Conservation (phyloP, 2,797 vertebrate species). For the Rhinichthys osculus region DNA sequence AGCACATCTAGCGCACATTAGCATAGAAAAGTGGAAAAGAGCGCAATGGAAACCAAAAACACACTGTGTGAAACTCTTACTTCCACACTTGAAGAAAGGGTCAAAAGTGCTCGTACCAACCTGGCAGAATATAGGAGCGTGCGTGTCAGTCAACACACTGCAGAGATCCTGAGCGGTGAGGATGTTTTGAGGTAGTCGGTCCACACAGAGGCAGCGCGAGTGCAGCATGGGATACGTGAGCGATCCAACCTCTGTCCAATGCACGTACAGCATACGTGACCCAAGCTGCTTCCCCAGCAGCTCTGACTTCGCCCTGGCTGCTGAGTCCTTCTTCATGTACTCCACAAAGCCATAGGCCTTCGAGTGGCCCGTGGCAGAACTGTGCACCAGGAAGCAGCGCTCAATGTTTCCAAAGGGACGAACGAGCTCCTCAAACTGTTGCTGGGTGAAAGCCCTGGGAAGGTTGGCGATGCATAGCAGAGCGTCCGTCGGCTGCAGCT, state of each 20-base stretch:
- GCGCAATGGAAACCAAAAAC: background rate
- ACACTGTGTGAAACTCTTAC: background rate
- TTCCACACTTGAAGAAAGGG: background rate
- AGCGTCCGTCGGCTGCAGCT: constrained; percentile 92
- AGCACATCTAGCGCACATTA: no score
- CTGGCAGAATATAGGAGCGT: constrained; percentile 87
- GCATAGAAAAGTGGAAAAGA: no score
- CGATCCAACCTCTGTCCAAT: constrained; percentile 92
- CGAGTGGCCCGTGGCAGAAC: constrained; percentile 83
- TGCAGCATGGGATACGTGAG: constrained; percentile 86
- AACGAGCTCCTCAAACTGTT: constrained; percentile 93
- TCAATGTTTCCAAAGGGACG: constrained; percentile 92
- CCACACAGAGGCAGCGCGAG: constrained; percentile 89
- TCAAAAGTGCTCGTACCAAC: constrained; percentile 66
- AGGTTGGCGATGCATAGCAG: constrained; percentile 93
- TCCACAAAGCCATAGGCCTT: constrained; percentile 96
- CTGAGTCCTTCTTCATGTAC: constrained; percentile 96
- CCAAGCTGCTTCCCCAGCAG: constrained; percentile 91
- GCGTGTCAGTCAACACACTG: constrained; percentile 76
- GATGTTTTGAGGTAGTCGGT: constrained; percentile 83
- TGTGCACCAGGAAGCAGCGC: constrained; percentile 93
- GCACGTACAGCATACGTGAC: constrained; percentile 89
- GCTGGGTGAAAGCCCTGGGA: constrained; percentile 86
- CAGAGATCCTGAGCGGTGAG: constrained; percentile 81
- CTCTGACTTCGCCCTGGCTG: constrained; percentile 90